A percentile compares a stretch with the other conserved stretches of the same genome.
phyloP scores from a whole-genome alignment of 2,888 invertebrate species.

The Ariolimax columbianus region DNA sequence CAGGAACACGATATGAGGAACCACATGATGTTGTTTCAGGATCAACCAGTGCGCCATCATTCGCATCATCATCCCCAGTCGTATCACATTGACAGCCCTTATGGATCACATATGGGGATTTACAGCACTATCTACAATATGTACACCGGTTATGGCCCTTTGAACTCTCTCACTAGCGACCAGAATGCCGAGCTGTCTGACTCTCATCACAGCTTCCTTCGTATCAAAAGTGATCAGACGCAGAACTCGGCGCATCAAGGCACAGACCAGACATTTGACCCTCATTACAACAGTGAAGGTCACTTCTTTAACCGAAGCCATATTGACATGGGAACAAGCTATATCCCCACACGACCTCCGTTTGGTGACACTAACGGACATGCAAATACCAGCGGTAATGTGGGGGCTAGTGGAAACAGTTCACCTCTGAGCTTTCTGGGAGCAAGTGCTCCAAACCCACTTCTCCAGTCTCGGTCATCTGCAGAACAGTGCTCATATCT shows the following conservation, averaged over 20 bases:
- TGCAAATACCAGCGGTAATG: background rate
- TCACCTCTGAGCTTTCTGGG: slow-evolving; percentile 26
- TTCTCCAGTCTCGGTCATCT: slow-evolving; percentile 6
- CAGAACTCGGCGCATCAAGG: background rate
- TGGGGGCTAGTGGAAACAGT: slow-evolving; percentile 1
- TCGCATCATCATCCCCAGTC: slow-evolving; percentile 24
- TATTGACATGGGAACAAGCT: background rate
- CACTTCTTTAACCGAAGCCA: slow-evolving; percentile 13
- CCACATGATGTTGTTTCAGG: slow-evolving; percentile 21
- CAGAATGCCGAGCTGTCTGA: background rate
- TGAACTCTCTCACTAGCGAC: slow-evolving; percentile 3
- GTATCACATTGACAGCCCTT: slow-evolving; percentile 8
- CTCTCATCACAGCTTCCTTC: background rate
- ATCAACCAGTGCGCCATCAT: background rate
- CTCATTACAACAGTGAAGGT: slow-evolving; percentile 11
- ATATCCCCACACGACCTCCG: background rate
- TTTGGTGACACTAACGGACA: background rate
- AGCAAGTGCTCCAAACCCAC: background rate
- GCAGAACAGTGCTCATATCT: slow-evolving; percentile 3
- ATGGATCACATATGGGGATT: slow-evolving; percentile 26
- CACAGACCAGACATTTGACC: background rate
- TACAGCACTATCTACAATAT: slow-evolving; percentile 37
- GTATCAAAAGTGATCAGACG: background rate
- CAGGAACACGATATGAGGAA: slow-evolving; percentile 8
- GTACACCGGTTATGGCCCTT: slow-evolving; percentile 17